Percentiles rank a stretch among this genome's conserved stretches.
These are phyloP conservation scores for Coryphaenoides rupestris DNA, from an alignment of 2,113 vertebrate species.

Conservation along the genomic window DNA sequence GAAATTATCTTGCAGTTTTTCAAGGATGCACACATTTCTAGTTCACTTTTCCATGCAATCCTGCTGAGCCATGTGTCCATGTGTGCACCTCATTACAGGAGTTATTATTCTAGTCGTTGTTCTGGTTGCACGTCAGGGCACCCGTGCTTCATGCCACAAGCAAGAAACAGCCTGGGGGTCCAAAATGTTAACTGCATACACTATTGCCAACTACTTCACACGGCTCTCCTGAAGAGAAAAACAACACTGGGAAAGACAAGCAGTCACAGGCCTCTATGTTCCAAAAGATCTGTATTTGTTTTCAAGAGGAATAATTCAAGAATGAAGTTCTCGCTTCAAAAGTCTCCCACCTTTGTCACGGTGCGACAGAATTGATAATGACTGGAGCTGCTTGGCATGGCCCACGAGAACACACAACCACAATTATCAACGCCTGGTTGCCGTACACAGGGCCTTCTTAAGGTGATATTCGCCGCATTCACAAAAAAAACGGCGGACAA, in stretches of 20 bases:
- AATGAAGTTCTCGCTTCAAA: background rate
- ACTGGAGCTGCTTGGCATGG: background rate
- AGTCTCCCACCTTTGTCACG: background rate
- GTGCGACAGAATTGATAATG: conserved; percentile 21
- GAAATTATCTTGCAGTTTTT: background rate
- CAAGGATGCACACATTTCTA: background rate
- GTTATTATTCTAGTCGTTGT: conserved; percentile 19
- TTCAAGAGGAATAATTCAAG: conserved; percentile 10
- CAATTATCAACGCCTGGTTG: no score
- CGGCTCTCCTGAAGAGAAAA: conserved; percentile 6
- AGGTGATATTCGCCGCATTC: background rate
- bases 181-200: conserved; percentile 17
- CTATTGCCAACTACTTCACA: conserved; percentile 7
- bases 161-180: conserved; percentile 45
- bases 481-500: background rate
- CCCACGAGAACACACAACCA: no score
- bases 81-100: conserved; percentile 6
- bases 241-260: conserved; percentile 17
- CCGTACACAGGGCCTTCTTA: no score
- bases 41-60: conserved; percentile 1
- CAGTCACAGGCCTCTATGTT: conserved; percentile 9
- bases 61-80: background rate
- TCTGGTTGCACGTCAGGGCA: conserved; percentile 30
- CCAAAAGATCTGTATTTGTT: conserved; percentile 14
- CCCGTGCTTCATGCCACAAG: conserved; percentile 34